These are phyloP conservation scores for Semnopithecus entellus DNA, from an alignment of 2,113 vertebrate species.

Conservation along the genomic window DNA sequence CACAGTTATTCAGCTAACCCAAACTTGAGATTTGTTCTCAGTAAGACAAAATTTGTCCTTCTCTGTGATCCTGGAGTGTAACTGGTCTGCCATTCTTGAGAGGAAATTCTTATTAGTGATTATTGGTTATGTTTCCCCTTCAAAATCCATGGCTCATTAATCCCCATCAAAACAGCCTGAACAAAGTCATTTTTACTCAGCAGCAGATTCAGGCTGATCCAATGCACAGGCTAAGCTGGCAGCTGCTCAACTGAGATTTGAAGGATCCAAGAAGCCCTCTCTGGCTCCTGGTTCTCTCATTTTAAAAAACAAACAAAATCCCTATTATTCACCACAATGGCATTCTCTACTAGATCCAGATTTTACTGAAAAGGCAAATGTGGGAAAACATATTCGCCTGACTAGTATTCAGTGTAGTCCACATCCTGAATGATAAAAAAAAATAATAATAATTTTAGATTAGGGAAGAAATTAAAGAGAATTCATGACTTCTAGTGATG, in stretches of 20 bases:
- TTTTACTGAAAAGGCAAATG: not conserved
- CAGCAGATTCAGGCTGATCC: not conserved
- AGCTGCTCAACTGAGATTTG: not conserved
- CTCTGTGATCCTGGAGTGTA: not conserved
- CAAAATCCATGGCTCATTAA: not conserved
- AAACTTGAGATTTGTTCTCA: not conserved
- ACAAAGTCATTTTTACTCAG: not conserved
- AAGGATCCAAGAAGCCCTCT: not conserved
- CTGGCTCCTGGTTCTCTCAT: not conserved
- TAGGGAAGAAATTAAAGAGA: not conserved
- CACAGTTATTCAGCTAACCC: not conserved
- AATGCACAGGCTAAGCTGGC: not conserved
- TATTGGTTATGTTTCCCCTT: conserved; percentile 5
- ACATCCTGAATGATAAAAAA: not conserved
- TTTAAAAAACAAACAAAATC: not conserved
- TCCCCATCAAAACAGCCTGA: not conserved
- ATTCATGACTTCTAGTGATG: not conserved
- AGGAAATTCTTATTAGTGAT: not conserved
- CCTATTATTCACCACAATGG: not conserved
- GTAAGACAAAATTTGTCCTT: not conserved
- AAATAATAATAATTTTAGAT: not conserved
- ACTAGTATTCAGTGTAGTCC: not conserved
- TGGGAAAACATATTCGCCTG: not conserved
- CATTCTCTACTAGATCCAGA: not conserved
- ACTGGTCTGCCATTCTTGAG: not conserved